A percentile compares a stretch with the other conserved stretches of the same genome.
Conservation (phyloP, 1,140 invertebrate species). For the Bradynema listronoti region DNA sequence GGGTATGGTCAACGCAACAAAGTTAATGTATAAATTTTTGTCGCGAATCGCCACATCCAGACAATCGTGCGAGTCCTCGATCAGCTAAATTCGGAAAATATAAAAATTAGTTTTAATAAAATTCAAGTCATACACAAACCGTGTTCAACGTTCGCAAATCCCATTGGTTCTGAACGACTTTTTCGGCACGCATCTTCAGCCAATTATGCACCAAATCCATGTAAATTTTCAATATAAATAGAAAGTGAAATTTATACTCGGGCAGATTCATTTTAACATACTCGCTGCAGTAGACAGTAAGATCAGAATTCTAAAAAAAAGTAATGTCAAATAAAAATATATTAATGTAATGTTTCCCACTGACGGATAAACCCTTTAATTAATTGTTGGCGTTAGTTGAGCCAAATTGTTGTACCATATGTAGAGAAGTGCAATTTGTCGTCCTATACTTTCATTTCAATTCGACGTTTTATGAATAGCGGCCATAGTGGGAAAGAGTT, state of each 20-base stretch:
- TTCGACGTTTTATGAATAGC: slow-evolving; percentile 14
- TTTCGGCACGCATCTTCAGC: slow-evolving; percentile 27
- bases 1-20: slow-evolving; percentile 14
- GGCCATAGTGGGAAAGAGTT: slow-evolving; percentile 13
- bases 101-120: neutral
- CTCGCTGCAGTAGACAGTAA: slow-evolving; percentile 5
- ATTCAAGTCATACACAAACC: neutral
- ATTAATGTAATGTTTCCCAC: slow-evolving; percentile 1
- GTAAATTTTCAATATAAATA: slow-evolving; percentile 22
- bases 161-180: slow-evolving; percentile 16
- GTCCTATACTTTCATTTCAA: neutral
- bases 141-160: slow-evolving; percentile 25
- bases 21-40: slow-evolving; percentile 22
- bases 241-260: slow-evolving; percentile 17
- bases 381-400: slow-evolving; percentile 20
- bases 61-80: slow-evolving; percentile 30
- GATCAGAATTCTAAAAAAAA: neutral
- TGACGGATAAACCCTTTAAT: slow-evolving; percentile 1
- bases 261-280: slow-evolving; percentile 23
- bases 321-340: neutral
- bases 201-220: slow-evolving; percentile 33
- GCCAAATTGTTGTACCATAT: slow-evolving; percentile 26
- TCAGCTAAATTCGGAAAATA: slow-evolving; percentile 17
- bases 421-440: slow-evolving; percentile 22
- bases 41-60: slow-evolving; percentile 24